Evolutionary conservation across 1,140 invertebrate species (phyloP), one percentile per base, ranked within the genome.

Genomic region (Penaeus vannamei): DNA sequence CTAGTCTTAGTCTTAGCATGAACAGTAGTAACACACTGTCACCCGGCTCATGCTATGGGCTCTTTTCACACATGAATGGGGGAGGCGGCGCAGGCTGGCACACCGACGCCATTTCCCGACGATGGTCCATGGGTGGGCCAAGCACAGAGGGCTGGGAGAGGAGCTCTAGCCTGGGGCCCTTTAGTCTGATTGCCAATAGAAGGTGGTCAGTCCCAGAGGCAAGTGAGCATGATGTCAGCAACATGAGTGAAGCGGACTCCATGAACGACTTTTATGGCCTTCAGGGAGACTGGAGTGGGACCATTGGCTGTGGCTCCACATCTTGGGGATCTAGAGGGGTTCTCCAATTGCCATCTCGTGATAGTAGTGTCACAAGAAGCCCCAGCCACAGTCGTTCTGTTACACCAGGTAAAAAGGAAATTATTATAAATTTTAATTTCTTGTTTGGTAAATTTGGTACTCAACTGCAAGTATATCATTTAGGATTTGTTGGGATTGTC

Each of bases 41-140:
- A 46, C 87, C 87, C 22, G 87, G 87, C 17, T 59, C 82, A 26
- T 89, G 87, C 64, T 84, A 89, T 53, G 76, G 60, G 29, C 72
- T 89, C 19, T 86, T 79, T 46, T 59, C 69, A 19, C 76, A 86
- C 32, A 60, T 86, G 60, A 86, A 79, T 64, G 80, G 82, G 12
- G 72, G 53, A 14, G 53, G 53, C 60, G 69, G 69, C n/a, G 62
- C 81, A 61, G 87, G 82, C 26, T 89, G 87, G 87, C 81, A 59
- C 36, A 84, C 53, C 26, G 87, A 89, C 36, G 82, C 87, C 59
- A 84, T 84, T 42, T 89, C 81, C 42, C 87, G 87, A 17, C 82
- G 87, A 42, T 89, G 87, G 87, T 89, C 87, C 26, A 89, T 89
- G 87, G 85, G 85, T 46, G 85, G 85, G 36, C 85, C 85, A n/a